Percentiles rank a stretch among this genome's conserved stretches.
Evolutionary conservation across 2,797 vertebrate species (phyloP).

Genomic region (Cirrhinus molitorella): DNA sequence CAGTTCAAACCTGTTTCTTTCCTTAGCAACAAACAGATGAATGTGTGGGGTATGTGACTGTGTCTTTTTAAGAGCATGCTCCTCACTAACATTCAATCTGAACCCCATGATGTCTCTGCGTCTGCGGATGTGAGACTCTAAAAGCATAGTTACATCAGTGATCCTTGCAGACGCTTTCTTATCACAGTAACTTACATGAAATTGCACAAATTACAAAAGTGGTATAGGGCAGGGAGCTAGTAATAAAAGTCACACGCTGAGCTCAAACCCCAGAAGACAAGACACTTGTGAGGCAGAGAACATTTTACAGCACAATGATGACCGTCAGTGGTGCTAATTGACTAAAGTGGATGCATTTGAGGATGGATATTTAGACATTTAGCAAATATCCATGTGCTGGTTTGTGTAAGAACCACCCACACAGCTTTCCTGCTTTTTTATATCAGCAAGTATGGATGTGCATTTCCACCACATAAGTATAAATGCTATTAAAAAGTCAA

Average conservation of each 20-base stretch:
- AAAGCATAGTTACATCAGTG: constrained; percentile 5
- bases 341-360: not conserved
- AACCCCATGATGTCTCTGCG: not conserved
- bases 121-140: not conserved
- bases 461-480: not conserved
- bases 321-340: not conserved
- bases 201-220: not conserved
- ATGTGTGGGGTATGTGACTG: not conserved
- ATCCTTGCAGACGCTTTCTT: not conserved
- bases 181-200: not conserved
- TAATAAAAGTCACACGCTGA: not conserved
- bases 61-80: not conserved
- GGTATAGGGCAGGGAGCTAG: not conserved
- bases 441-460: not conserved
- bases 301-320: not conserved
- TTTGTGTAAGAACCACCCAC: not conserved
- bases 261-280: not conserved
- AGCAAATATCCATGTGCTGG: not conserved
- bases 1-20: not conserved
- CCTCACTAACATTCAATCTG: not conserved
- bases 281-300: not conserved
- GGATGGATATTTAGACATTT: not conserved
- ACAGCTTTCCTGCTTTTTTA: not conserved
- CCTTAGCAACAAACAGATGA: not conserved
- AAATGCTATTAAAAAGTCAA: not conserved